A percentile compares a stretch with the other conserved stretches of the same genome.
Evolutionary conservation across 2,888 invertebrate species (phyloP).

Genomic region (Napeogenes inachia): DNA sequence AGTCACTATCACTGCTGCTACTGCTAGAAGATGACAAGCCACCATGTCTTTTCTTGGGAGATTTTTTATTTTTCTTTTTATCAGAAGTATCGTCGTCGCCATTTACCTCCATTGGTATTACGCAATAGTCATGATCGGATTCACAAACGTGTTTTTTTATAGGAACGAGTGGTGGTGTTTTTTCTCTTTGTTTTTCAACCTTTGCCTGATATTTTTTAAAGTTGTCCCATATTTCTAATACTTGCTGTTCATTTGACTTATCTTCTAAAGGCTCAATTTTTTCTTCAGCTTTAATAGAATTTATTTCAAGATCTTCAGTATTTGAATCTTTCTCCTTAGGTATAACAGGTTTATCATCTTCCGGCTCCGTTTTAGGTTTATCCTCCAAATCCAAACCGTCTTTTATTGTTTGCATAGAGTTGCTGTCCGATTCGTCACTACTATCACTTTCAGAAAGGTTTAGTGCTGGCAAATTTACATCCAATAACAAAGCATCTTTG

Average conservation of each 20-base stretch:
- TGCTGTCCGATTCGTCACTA: conserved; percentile 80
- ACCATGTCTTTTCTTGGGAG: conserved; percentile 68
- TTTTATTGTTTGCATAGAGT: conserved; percentile 41
- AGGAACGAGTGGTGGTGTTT: conserved; percentile 66
- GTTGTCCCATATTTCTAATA: conserved; percentile 86
- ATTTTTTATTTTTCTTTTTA: conserved; percentile 72
- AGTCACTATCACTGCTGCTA: conserved; percentile 85
- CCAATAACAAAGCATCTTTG: conserved; percentile 68
- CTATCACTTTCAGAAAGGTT: conserved; percentile 92
- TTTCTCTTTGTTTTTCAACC: conserved; percentile 76
- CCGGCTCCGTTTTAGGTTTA: conserved; percentile 36
- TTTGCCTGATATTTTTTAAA: conserved; percentile 85
- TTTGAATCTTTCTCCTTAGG: conserved; percentile 31
- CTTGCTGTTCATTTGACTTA: conserved; percentile 77
- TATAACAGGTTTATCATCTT: conserved; percentile 38
- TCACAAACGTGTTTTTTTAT: conserved; percentile 77
- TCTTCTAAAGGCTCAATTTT: conserved; percentile 50
- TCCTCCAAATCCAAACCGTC: conserved; percentile 39
- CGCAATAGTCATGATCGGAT: conserved; percentile 88
- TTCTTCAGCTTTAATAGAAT: conserved; percentile 40
- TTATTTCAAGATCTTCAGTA: conserved; percentile 27
- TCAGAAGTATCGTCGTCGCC: conserved; percentile 64
- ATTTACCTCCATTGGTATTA: conserved; percentile 68
- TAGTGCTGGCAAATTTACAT: conserved; percentile 84
- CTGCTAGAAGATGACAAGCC: conserved; percentile 83